Base-by-base conservation (phyloP, 2,113 vertebrate species). In the Collichthys lucidus region DNA sequence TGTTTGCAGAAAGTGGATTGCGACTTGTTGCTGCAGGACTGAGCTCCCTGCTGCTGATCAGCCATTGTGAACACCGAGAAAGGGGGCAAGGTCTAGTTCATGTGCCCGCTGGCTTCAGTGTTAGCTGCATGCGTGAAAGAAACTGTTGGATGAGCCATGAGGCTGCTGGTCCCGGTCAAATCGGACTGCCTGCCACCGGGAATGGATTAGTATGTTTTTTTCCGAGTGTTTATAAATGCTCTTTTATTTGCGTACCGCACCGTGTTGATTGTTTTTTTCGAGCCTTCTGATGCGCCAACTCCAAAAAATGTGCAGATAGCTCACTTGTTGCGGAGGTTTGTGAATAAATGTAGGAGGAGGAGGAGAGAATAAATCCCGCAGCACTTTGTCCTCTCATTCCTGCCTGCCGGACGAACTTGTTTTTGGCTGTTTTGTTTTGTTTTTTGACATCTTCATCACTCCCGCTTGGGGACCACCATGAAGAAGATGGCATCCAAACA, bases 401-500 rank as follows among this genome's bases (percentile, higher is more conserved):
- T 76, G 29, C 56, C 24, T 1, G 20, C 22, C 52, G n/a, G 47
- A 73, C 47, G 49, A 69, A 50, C 40, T 52, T 5, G 6, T 52
- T 44, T 26, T 44, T 26, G 61, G 17, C 46, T 62, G 49, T 29
- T n/a, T 26, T 40, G 35, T 40, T 40, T 40, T 8, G 7, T 22
- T 77, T 80, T 80, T 47, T 63, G 52, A 16, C 31, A 46, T 74
- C 65, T 20, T 64, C 66, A 20, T 46, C 61, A 3, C 69, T 74
- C 4, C 50, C 17, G 17, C 12, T 55, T n/a, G 44, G 20, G 44
- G 44, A 31, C 24, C 57, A 11, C 57, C 17, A 3, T 19, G 63
- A 63, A 29, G 66, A 91, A 63, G 82, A 92, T 90, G 89, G 22
- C 86, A 72, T 14, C 86, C 62, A 80, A 22, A 26, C 87, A 84